Conservation (phyloP, 2,113 vertebrate genomes). For the Thomomys bottae region DNA sequence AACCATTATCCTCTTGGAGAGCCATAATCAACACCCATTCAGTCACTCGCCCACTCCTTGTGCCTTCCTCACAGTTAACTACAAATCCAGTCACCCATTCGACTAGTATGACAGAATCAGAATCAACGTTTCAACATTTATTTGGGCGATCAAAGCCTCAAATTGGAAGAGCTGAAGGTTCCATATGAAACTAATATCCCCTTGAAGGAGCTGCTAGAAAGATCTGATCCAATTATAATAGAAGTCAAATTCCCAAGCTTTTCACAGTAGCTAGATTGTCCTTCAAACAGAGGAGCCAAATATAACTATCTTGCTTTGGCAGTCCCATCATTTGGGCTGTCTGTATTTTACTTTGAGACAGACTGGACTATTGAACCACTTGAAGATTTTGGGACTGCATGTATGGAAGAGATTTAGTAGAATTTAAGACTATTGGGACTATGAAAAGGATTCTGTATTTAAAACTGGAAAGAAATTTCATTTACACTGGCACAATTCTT, state of each 20-base stretch:
- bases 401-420: slow-evolving; percentile 61
- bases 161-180: slow-evolving; percentile 77
- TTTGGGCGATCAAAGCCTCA: slow-evolving; percentile 79
- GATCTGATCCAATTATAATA: slow-evolving; percentile 82
- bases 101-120: slow-evolving; percentile 68
- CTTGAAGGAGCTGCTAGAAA: slow-evolving; percentile 79
- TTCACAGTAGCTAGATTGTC: slow-evolving; percentile 79
- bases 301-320: slow-evolving; percentile 70
- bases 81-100: slow-evolving; percentile 65
- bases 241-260: slow-evolving; percentile 80
- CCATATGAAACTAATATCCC: slow-evolving; percentile 82
- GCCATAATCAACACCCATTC: background rate
- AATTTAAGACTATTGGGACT: slow-evolving; percentile 57
- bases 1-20: slow-evolving; percentile 18
- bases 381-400: slow-evolving; percentile 47
- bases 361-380: slow-evolving; percentile 67
- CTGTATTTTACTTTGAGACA: slow-evolving; percentile 67
- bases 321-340: slow-evolving; percentile 49
- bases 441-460: slow-evolving; percentile 63
- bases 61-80: slow-evolving; percentile 49
- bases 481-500: slow-evolving; percentile 44
- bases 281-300: slow-evolving; percentile 71
- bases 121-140: slow-evolving; percentile 76
- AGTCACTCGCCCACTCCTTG: background rate
- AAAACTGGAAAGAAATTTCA: slow-evolving; percentile 57